These are phyloP conservation scores for Silvanus unidentatus DNA, from an alignment of 2,888 invertebrate species.

Conservation along the genomic window DNA sequence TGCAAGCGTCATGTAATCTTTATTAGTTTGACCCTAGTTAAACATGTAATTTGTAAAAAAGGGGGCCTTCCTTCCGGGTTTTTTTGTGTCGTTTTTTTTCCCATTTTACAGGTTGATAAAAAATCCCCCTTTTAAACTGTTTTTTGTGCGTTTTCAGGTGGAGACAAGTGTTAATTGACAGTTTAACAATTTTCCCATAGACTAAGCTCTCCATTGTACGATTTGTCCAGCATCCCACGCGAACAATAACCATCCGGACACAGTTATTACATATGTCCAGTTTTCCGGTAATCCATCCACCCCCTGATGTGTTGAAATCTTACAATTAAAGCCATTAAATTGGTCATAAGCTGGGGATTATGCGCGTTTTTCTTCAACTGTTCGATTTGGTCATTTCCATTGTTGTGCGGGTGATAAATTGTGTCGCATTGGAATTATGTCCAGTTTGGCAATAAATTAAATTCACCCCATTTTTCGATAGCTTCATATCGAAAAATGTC, in stretches of 20 bases:
- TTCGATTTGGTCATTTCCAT: conserved; percentile 18
- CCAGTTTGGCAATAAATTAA: conserved; percentile 10
- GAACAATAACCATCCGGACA: conserved; percentile 11
- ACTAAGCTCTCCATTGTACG: too few relatives aligned
- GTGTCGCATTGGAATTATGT: conserved; percentile 12
- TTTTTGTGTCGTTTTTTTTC: conserved; percentile 2
- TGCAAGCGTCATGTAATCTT: too few relatives aligned
- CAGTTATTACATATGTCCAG: conserved; percentile 27
- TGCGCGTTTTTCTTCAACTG: conserved; percentile 32
- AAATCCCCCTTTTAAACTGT: too few relatives aligned
- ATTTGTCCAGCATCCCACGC: conserved; percentile 19
- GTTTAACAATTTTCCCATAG: too few relatives aligned
- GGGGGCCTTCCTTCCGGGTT: neutral
- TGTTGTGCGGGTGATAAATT: conserved; percentile 24
- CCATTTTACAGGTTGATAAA: too few relatives aligned
- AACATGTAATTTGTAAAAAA: conserved; percentile 3
- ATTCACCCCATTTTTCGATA: conserved; percentile 16
- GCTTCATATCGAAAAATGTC: neutral
- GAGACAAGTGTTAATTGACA: too few relatives aligned
- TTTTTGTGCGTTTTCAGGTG: too few relatives aligned
- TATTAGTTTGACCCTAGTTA: too few relatives aligned
- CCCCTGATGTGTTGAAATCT: conserved; percentile 15
- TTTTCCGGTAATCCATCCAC: conserved; percentile 18
- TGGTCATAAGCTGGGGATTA: conserved; percentile 33
- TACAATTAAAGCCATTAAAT: conserved; percentile 39